These are phyloP conservation scores for Andricus quercusramuli DNA, from an alignment of 2,888 invertebrate species.

Conservation along the genomic window DNA sequence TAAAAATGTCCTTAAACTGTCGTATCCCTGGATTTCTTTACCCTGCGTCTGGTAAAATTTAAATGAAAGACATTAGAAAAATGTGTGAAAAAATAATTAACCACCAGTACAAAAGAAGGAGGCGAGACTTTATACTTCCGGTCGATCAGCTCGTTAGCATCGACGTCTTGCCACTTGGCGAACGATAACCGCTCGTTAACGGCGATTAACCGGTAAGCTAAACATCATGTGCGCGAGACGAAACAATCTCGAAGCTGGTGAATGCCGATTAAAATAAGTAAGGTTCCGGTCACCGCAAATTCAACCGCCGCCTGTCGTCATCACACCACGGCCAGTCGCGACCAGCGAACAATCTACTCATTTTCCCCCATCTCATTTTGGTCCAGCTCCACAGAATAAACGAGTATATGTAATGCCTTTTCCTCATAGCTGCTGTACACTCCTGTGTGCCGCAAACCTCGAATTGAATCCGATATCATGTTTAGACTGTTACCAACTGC, in stretches of 20 bases:
- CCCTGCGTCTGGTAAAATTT: too few species aligned
- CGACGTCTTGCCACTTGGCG: conserved; percentile 71
- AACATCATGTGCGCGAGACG: conserved; percentile 72
- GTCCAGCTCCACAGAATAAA: not conserved
- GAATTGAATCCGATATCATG: conserved; percentile 27
- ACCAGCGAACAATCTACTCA: not conserved
- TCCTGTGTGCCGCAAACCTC: not conserved
- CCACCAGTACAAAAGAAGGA: not conserved
- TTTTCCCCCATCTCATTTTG: conserved; percentile 24
- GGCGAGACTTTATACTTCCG: conserved; percentile 61
- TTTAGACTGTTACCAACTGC: conserved; percentile 20
- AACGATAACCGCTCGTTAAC: conserved; percentile 75
- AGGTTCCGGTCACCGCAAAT: conserved; percentile 48
- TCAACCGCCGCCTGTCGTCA: not conserved
- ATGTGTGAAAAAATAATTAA: not conserved
- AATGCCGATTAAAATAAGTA: conserved; percentile 54
- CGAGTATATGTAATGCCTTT: not conserved
- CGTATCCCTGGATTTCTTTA: too few species aligned
- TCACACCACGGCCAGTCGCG: too few species aligned
- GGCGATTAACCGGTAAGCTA: conserved; percentile 74
- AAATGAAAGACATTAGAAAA: too few species aligned
- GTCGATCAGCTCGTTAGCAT: conserved; percentile 71
- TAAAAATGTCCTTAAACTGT: too few species aligned
- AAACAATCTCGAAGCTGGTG: conserved; percentile 71
- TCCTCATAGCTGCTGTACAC: not conserved